A percentile compares a stretch with the other conserved stretches of the same genome.
Conservation (phyloP, 2,797 vertebrate genomes). For the Anguilla megastoma region DNA sequence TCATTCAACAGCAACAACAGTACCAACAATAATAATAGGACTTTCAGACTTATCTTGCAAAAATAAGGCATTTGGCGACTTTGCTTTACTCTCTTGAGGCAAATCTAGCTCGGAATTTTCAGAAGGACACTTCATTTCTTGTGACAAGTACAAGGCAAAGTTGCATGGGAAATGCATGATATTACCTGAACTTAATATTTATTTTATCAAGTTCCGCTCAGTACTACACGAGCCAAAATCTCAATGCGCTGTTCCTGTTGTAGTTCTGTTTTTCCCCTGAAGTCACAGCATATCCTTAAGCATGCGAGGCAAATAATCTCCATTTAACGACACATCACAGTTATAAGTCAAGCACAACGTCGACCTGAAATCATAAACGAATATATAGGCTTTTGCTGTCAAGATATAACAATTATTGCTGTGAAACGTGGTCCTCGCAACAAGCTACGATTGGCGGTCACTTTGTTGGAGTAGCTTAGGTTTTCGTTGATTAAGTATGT, state of each 20-base stretch:
- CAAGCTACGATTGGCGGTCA: neutral
- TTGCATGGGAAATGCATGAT: neutral
- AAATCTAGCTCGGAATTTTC: neutral
- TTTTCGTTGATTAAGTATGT: neutral
- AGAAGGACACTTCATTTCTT: neutral
- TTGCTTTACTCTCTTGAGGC: neutral
- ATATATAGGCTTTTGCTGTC: neutral
- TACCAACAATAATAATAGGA: no score
- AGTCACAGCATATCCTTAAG: constrained; percentile 3
- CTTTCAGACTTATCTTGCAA: neutral
- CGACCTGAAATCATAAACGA: neutral
- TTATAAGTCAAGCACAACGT: neutral
- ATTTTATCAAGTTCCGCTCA: constrained; percentile 16
- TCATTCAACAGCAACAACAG: neutral
- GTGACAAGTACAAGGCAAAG: neutral
- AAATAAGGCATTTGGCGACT: neutral
- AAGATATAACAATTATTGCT: neutral
- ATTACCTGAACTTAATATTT: neutral
- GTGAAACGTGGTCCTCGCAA: neutral
- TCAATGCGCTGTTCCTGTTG: neutral
- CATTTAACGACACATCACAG: neutral
- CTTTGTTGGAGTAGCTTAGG: neutral
- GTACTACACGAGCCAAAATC: neutral
- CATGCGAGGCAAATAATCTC: neutral
- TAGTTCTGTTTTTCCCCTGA: neutral